A percentile compares a stretch with the other conserved stretches of the same genome.
phyloP scores from a whole-genome alignment of 2,113 vertebrate genomes.

The Myotis lucifugus region DNA sequence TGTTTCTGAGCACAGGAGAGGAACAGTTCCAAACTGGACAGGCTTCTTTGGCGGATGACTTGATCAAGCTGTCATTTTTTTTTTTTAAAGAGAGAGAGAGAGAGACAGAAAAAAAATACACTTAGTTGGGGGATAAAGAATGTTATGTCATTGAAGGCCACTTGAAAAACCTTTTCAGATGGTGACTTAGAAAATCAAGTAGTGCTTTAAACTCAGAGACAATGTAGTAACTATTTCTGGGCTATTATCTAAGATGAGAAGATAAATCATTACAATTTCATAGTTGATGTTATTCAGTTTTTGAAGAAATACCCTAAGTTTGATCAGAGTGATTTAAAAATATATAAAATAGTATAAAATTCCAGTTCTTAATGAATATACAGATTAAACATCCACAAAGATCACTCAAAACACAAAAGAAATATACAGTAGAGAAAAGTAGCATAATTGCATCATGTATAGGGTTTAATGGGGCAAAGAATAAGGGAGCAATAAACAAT shows the following conservation, averaged over 20 bases:
- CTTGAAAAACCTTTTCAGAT: not conserved
- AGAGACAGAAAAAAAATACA: not conserved
- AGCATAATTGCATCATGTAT: not conserved
- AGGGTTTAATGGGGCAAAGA: not conserved
- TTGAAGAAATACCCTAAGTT: not conserved
- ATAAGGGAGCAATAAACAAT: not conserved
- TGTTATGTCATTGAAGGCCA: not conserved
- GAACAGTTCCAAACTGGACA: constrained; percentile 89
- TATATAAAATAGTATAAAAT: not conserved
- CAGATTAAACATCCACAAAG: not conserved
- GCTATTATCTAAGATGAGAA: not conserved
- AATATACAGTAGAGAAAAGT: not conserved
- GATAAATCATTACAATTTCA: not conserved
- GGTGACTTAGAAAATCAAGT: not conserved
- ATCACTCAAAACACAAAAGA: not conserved
- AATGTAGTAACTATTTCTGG: not conserved
- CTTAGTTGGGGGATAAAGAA: constrained; percentile 39
- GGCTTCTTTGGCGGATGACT: constrained; percentile 85
- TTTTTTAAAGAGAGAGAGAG: not conserved
- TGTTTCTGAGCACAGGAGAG: constrained; percentile 90
- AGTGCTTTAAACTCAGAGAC: not conserved
- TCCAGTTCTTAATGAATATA: not conserved
- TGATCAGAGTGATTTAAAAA: constrained; percentile 3
- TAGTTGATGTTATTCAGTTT: not conserved
- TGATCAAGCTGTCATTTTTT: constrained; percentile 85